Conservation (phyloP, 2,888 invertebrate genomes). For the Teleogryllus oceanicus region DNA sequence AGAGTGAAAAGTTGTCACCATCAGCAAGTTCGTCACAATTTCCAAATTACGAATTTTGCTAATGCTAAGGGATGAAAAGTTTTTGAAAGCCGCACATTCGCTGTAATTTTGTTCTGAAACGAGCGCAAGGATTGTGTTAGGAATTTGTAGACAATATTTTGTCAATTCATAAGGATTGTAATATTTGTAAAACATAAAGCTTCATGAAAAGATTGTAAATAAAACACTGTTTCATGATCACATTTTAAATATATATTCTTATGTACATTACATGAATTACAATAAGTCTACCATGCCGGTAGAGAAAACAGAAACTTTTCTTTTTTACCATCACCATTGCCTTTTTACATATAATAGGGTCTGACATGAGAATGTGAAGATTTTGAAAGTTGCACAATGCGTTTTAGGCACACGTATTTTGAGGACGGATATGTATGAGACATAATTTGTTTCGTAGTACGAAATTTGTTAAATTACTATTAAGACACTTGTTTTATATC, state of each 20-base stretch:
- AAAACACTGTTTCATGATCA: not conserved
- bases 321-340: not conserved
- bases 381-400: not conserved
- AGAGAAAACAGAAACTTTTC: not conserved
- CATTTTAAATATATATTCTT: not conserved
- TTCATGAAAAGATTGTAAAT: not conserved
- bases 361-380: not conserved
- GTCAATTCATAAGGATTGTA: too few relatives aligned
- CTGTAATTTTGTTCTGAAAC: too few relatives aligned
- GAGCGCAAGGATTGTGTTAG: too few relatives aligned
- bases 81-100: too few relatives aligned
- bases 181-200: too few relatives aligned
- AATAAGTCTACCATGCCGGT: not conserved
- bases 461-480: not conserved
- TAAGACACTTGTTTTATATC: not conserved
- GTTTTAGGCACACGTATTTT: conserved; percentile 11
- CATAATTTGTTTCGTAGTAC: not conserved
- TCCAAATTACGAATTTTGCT: too few relatives aligned
- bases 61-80: too few relatives aligned
- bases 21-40: too few relatives aligned
- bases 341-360: not conserved
- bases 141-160: too few relatives aligned
- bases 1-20: too few relatives aligned
- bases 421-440: not conserved
- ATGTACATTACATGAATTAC: conserved; percentile 7